A percentile compares a stretch with the other conserved stretches of the same genome.
Conservation (phyloP, 2,888 invertebrate species). For the Patella caerulea region DNA sequence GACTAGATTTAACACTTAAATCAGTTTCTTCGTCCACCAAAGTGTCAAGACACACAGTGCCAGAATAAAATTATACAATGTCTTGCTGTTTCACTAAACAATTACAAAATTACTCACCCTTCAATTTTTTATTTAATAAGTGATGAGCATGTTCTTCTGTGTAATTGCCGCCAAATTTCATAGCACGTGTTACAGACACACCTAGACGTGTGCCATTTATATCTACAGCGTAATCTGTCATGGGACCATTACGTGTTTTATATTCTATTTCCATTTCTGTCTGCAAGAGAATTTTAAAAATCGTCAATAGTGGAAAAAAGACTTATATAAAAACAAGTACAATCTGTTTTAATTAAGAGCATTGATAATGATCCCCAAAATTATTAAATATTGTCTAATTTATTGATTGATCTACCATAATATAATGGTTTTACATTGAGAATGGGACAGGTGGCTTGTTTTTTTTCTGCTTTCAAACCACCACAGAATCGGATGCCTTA, state of each 20-base stretch:
- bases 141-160: slow-evolving; percentile 56
- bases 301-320: background rate
- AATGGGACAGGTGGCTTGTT: too few species aligned
- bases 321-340: background rate
- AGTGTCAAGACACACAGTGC: too few species aligned
- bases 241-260: slow-evolving; percentile 66
- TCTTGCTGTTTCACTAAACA: too few species aligned
- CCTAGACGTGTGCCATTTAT: slow-evolving; percentile 58
- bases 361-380: too few species aligned
- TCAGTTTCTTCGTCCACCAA: too few species aligned
- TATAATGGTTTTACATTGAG: too few species aligned
- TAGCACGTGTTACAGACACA: slow-evolving; percentile 69
- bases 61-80: too few species aligned
- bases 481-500: too few species aligned
- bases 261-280: slow-evolving; percentile 69
- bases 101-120: slow-evolving; percentile 44
- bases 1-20: too few species aligned
- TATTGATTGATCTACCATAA: too few species aligned
- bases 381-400: too few species aligned
- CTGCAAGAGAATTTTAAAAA: slow-evolving; percentile 43
- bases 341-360: background rate
- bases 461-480: too few species aligned
- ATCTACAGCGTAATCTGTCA: slow-evolving; percentile 66
- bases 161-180: slow-evolving; percentile 60
- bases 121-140: slow-evolving; percentile 64